Evolutionary conservation across 2,888 invertebrate species (phyloP), one percentile per base, ranked within the genome.

Genomic region (Melinaea marsaeus): DNA sequence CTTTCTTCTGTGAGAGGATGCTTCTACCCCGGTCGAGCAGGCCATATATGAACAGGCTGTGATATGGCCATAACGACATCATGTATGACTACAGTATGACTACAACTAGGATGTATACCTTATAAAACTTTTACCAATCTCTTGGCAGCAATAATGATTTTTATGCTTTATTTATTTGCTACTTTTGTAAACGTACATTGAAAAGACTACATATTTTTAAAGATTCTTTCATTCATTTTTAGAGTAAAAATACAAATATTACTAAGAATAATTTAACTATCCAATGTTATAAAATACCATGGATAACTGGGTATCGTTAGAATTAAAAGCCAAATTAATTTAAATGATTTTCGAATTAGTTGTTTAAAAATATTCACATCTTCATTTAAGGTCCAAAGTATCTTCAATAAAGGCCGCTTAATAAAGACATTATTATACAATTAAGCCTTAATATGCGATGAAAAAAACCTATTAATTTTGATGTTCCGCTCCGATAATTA

Each of bases 221-320:
- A 46, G 46, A 46, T n/a, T n/a, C n/a, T 46, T 46, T 46, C 11
- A 46, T 46, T 46, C n/a, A 46, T 11, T n/a, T n/a, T n/a, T 46
- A n/a, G 46, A 46, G n/a, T 46, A 46, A n/a, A 46, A n/a, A 46
- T 46, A n/a, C 46, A 22, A 46, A n/a, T 46, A 46, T 46, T n/a
- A 11, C 13, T 32, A 7, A 51, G 32, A 51, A 9, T 22, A 9
- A 32, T 32, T 51, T 7, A 2, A 9, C 6, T 32, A 32, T 32
- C 32, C 22, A 51, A 3, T 11, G 32, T n/a, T 7, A 13, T 48
- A 48, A 48, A 48, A n/a, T 48, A 48, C 13, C 22, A 13, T 48
- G n/a, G 13, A n/a, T n/a, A 6, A n/a, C 48, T 48, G 48, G 22
- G 7, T 48, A n/a, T 22, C 48, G 13, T 48, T 48, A 48, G 48